Conservation (phyloP, 35 echinoderm and acorn worm genomes). For the Lytechinus variegatus region DNA sequence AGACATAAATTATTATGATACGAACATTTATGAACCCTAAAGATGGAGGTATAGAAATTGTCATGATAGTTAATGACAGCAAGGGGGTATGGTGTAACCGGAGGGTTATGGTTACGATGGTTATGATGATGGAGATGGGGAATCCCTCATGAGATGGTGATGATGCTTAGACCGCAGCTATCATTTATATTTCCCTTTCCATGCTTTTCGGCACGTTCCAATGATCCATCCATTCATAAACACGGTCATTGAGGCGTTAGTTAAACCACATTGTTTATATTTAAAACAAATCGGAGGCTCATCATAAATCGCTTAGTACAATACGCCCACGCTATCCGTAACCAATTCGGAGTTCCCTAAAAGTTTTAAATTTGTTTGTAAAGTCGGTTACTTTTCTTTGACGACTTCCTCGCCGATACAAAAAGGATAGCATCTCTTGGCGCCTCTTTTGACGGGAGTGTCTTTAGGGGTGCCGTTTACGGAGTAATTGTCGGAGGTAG, state of each 20-base stretch:
- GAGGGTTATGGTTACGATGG: too few species aligned
- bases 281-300: neutral
- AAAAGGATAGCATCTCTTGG: neutral
- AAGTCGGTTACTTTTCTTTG: neutral
- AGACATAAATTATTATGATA: neutral
- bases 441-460: neutral
- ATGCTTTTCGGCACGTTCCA: neutral
- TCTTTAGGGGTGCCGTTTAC: neutral
- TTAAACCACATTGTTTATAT: neutral
- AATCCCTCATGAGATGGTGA: neutral
- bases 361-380: neutral
- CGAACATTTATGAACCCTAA: neutral
- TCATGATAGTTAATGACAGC: neutral
- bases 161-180: too few species aligned
- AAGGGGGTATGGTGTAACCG: neutral
- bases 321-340: neutral
- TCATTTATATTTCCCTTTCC: neutral
- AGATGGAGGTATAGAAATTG: neutral
- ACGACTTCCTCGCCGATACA: neutral
- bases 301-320: conserved; percentile 5
- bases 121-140: neutral
- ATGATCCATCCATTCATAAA: neutral
- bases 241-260: neutral
- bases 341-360: neutral
- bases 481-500: neutral